phyloP scores from a whole-genome alignment of 2,797 vertebrate species.

The Nasua narica region DNA sequence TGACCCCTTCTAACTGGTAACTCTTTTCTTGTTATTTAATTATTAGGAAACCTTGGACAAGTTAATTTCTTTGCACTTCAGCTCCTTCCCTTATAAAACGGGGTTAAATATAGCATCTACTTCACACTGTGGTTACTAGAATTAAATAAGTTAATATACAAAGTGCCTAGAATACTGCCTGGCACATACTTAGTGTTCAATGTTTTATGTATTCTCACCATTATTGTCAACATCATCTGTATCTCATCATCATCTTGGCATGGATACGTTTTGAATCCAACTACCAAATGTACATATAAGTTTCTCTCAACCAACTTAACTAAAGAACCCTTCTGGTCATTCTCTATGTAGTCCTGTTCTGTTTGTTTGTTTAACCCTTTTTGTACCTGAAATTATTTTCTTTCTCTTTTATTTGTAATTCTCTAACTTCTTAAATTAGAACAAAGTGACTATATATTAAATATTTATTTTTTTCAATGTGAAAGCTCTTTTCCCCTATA shows the following conservation, averaged over 20 bases:
- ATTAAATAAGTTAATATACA: background rate
- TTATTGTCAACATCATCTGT: background rate
- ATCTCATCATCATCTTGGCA: background rate
- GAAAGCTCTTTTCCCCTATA: background rate
- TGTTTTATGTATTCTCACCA: background rate
- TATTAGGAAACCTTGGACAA: background rate
- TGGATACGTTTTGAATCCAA: background rate
- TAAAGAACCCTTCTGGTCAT: background rate
- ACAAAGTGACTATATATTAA: slow-evolving; percentile 6
- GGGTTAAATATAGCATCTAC: background rate
- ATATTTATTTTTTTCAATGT: background rate
- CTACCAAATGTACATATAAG: background rate
- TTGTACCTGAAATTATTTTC: slow-evolving; percentile 22
- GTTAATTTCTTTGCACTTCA: background rate
- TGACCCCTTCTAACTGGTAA: background rate
- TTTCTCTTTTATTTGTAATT: slow-evolving; percentile 14
- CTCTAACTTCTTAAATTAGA: background rate
- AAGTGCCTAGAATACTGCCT: background rate
- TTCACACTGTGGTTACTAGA: background rate
- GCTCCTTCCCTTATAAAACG: background rate
- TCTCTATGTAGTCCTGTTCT: background rate
- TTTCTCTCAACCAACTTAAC: background rate
- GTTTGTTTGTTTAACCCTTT: background rate
- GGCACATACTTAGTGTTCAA: background rate
- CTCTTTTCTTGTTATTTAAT: background rate